Percentiles rank a stretch among this genome's conserved stretches.
Evolutionary conservation across 2,113 vertebrate species (phyloP).

Genomic region (Protobothrops mucrosquamatus): DNA sequence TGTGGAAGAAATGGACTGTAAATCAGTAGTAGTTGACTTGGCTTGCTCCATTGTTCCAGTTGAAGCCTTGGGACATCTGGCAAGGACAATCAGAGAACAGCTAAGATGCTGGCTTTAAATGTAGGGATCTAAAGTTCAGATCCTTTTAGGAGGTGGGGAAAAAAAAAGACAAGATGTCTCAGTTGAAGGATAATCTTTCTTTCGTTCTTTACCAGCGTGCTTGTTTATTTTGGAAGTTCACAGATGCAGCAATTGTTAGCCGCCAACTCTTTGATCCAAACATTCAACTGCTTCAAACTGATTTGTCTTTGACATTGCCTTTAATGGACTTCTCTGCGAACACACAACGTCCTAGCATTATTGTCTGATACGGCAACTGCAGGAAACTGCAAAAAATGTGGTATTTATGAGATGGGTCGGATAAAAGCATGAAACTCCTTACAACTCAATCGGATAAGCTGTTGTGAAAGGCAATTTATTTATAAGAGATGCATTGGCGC

Average conservation of each 20-base stretch:
- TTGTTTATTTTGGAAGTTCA: neutral
- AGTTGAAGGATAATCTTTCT: neutral
- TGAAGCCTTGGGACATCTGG: neutral
- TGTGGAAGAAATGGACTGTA: neutral
- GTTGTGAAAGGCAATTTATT: neutral
- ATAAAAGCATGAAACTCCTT: neutral
- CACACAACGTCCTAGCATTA: neutral
- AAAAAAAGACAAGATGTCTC: neutral
- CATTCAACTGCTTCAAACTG: neutral
- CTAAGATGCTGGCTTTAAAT: neutral
- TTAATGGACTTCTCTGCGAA: neutral
- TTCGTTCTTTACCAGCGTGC: neutral
- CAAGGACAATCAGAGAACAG: too few relatives aligned
- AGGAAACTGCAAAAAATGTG: neutral
- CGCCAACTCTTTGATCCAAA: neutral
- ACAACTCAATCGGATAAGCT: neutral
- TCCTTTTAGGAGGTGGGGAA: neutral
- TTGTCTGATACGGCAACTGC: neutral
- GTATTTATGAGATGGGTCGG: neutral
- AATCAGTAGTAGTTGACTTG: neutral
- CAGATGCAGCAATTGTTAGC: neutral
- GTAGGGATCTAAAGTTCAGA: neutral
- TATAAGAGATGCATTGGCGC: neutral
- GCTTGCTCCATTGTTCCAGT: neutral
- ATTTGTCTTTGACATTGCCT: conserved; percentile 7